Conservation (phyloP, 2,113 vertebrate genomes). For the Canis aureus region DNA sequence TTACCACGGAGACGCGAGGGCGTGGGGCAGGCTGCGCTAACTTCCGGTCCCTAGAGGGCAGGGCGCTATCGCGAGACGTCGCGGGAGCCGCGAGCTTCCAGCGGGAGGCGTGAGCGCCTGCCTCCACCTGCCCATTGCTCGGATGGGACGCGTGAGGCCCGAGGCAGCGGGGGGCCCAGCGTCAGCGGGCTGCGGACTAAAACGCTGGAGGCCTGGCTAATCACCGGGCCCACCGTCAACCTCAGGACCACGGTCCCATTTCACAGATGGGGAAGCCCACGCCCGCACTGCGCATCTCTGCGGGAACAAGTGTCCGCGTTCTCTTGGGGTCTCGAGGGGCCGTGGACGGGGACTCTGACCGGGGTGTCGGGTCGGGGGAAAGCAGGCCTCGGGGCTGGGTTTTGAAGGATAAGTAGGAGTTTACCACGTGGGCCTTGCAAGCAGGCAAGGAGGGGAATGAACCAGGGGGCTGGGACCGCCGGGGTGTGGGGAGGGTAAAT, state of each 20-base stretch:
- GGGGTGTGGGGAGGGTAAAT: rapidly evolving
- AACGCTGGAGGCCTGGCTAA: background rate
- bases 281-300: background rate
- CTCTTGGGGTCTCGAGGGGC: background rate
- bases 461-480: too few species aligned
- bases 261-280: background rate
- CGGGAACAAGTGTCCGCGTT: background rate
- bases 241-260: background rate
- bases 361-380: background rate
- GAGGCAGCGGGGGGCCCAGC: background rate
- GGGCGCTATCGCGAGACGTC: constrained; percentile 30
- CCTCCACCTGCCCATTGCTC: background rate
- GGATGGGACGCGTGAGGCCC: background rate
- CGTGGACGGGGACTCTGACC: background rate
- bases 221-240: background rate
- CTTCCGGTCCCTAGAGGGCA: background rate
- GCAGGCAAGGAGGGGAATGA: background rate
- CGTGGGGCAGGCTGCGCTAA: rapidly evolving
- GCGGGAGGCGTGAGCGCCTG: background rate
- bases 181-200: too few species aligned
- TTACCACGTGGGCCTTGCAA: background rate
- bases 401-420: constrained; percentile 25
- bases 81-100: background rate
- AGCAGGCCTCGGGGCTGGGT: background rate
- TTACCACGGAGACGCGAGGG: constrained; percentile 63